A percentile compares a stretch with the other conserved stretches of the same genome.
Conservation (phyloP, 2,797 vertebrate species). For the Oreochromis mossambicus region DNA sequence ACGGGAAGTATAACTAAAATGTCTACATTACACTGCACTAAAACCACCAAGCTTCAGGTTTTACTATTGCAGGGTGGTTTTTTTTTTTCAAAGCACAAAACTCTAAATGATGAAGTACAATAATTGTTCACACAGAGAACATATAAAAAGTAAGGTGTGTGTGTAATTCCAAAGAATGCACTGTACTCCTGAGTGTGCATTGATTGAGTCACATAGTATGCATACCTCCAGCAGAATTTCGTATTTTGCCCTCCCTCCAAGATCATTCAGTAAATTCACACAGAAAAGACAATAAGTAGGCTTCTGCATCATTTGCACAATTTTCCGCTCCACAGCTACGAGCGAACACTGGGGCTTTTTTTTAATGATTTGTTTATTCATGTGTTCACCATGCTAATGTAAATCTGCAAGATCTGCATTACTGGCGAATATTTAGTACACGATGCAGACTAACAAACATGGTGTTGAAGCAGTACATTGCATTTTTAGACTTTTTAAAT, state of each 20-base stretch:
- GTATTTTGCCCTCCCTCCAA: neutral
- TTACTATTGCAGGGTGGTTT: neutral
- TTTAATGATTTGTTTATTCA: neutral
- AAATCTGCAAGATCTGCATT: neutral
- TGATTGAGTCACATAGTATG: neutral
- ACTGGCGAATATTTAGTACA: neutral
- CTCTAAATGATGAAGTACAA: neutral
- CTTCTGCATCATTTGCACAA: neutral
- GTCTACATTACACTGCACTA: neutral
- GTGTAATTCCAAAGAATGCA: neutral
- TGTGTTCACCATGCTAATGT: neutral
- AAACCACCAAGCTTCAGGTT: neutral
- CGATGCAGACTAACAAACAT: neutral
- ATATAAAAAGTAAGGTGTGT: neutral
- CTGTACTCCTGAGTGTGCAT: neutral
- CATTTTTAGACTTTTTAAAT: neutral
- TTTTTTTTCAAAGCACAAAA: fast-evolving
- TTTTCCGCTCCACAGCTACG: neutral
- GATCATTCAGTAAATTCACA: neutral
- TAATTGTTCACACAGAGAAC: neutral
- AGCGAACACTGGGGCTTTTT: neutral
- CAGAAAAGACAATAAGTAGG: neutral
- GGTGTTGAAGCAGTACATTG: neutral
- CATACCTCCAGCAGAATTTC: neutral
- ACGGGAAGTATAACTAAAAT: no score